These are phyloP conservation scores for Branchellion lobata DNA, from an alignment of 2,888 invertebrate genomes.

Conservation along the genomic window DNA sequence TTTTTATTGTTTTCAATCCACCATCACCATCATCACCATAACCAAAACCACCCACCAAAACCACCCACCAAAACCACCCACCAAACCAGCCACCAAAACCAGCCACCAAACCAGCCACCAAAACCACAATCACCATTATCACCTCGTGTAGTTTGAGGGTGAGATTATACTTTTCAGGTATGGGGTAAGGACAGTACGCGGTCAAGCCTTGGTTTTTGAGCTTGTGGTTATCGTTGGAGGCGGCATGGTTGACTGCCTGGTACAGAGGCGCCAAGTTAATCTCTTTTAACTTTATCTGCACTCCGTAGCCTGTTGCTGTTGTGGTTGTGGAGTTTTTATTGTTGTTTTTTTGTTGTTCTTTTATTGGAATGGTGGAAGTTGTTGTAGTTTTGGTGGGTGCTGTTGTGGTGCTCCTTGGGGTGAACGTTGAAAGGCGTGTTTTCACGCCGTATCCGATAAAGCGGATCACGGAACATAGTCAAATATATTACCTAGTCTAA, in stretches of 20 bases:
- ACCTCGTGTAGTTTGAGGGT: constrained; percentile 56
- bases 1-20: too few relatives aligned
- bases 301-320: constrained; percentile 49
- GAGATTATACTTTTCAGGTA: constrained; percentile 58
- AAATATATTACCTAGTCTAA: too few relatives aligned
- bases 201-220: constrained; percentile 47
- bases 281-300: constrained; percentile 49
- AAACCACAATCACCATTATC: too few relatives aligned
- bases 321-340: not conserved
- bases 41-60: too few relatives aligned
- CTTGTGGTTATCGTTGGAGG: constrained; percentile 51
- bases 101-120: too few relatives aligned
- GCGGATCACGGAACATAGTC: too few relatives aligned
- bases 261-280: constrained; percentile 53
- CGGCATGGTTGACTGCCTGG: constrained; percentile 51
- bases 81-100: too few relatives aligned
- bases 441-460: not conserved
- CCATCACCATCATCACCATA: too few relatives aligned
- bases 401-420: not conserved
- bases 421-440: not conserved
- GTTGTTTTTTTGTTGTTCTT: too few relatives aligned
- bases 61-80: too few relatives aligned
- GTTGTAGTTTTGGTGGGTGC: too few relatives aligned
- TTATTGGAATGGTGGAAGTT: not conserved
- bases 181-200: constrained; percentile 58